Evolutionary conservation across 2,113 vertebrate species (phyloP).

Genomic region (Bothrops jararaca): DNA sequence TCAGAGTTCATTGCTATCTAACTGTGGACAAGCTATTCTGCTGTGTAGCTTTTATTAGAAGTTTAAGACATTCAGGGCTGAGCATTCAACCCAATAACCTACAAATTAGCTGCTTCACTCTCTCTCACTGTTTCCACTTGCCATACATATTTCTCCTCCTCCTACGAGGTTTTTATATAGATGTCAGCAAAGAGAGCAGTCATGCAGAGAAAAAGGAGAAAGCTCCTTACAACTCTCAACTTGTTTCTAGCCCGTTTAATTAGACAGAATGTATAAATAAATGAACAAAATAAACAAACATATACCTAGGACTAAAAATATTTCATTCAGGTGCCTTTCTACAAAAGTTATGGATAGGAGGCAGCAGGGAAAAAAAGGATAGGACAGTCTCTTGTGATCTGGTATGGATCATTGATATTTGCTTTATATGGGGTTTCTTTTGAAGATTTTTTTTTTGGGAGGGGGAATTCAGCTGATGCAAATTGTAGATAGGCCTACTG

Average conservation of each 20-base stretch:
- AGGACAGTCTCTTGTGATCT: not conserved
- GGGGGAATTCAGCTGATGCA: not conserved
- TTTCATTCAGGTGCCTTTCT: no score
- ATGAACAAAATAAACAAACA: not conserved
- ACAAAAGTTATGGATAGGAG: not conserved
- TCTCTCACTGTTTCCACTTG: not conserved
- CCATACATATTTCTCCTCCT: slow-evolving; percentile 13
- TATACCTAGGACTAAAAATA: not conserved
- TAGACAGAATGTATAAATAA: not conserved
- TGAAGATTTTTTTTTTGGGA: not conserved
- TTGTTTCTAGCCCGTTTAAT: slow-evolving; percentile 15
- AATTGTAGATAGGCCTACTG: not conserved
- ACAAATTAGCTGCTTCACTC: not conserved
- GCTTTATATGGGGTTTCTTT: not conserved
- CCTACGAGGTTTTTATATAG: slow-evolving; percentile 12
- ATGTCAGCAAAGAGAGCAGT: slow-evolving; percentile 22
- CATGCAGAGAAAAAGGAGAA: not conserved
- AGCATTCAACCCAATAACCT: slow-evolving; percentile 2
- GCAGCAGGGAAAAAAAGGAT: not conserved
- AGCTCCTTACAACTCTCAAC: not conserved
- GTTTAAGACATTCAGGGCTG: not conserved
- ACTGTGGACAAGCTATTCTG: slow-evolving; percentile 19
- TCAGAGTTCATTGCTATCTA: slow-evolving; percentile 3
- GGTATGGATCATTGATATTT: not conserved
- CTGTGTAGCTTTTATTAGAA: slow-evolving; percentile 20